A percentile compares a stretch with the other conserved stretches of the same genome.
Conservation (phyloP, 2,888 invertebrate genomes). For the Scrobipalpa costella region DNA sequence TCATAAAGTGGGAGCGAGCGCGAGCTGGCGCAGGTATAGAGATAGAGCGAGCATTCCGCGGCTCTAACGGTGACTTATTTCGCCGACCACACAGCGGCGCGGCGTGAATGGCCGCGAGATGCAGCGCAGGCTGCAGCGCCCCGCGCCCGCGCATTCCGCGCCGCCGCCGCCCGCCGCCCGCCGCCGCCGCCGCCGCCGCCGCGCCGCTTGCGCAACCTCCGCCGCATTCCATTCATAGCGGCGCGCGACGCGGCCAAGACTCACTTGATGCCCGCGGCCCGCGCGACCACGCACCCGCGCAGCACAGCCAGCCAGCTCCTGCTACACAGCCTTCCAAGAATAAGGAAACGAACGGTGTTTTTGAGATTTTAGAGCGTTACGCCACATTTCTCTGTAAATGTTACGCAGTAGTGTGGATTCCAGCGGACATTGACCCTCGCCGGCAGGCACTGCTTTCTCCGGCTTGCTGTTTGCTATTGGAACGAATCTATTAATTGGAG, state of each 20-base stretch:
- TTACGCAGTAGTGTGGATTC: constrained; percentile 73
- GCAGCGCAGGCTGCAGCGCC: constrained; percentile 69
- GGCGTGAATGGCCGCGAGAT: constrained; percentile 76
- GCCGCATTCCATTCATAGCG: constrained; percentile 29
- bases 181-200: constrained; percentile 49
- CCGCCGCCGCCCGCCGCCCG: constrained; percentile 53
- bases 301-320: constrained; percentile 37
- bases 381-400: constrained; percentile 76
- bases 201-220: constrained; percentile 25
- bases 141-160: constrained; percentile 46
- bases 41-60: constrained; percentile 76
- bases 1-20: constrained; percentile 46
- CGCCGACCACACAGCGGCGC: constrained; percentile 62
- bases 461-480: constrained; percentile 77
- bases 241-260: constrained; percentile 47
- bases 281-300: constrained; percentile 36
- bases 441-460: constrained; percentile 71
- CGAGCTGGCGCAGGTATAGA: constrained; percentile 49
- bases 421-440: constrained; percentile 74
- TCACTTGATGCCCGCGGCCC: constrained; percentile 41
- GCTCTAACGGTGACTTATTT: constrained; percentile 79
- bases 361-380: constrained; percentile 76
- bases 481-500: constrained; percentile 82
- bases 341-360: constrained; percentile 66
- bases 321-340: constrained; percentile 55